phyloP scores from a whole-genome alignment of 2,888 invertebrate genomes.

The Spilarctia lutea region DNA sequence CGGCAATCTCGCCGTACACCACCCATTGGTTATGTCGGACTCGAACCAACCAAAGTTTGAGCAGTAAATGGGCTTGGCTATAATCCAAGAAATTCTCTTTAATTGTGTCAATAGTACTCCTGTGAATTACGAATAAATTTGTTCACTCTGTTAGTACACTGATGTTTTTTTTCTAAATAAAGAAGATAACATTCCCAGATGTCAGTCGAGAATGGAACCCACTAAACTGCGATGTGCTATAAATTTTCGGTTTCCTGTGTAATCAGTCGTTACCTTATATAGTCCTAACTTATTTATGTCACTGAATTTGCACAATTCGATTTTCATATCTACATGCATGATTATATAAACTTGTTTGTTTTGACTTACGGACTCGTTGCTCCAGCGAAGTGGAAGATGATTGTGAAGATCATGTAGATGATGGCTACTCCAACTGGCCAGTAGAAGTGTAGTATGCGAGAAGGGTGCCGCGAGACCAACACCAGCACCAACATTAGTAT shows the following conservation, averaged over 20 bases:
- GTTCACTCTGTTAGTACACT: not conserved
- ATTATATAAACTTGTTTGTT: not conserved
- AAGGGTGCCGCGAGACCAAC: conserved; percentile 90
- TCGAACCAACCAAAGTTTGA: not conserved
- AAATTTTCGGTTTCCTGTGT: no score
- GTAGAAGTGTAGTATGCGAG: conserved; percentile 85
- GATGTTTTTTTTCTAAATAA: not conserved
- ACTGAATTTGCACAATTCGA: no score
- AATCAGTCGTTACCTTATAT: no score
- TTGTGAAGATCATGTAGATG: conserved; percentile 89
- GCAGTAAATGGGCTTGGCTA: not conserved
- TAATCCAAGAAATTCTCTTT: not conserved
- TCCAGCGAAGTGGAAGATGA: conserved; percentile 90
- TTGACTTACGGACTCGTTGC: conserved; percentile 89
- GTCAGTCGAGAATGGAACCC: not conserved
- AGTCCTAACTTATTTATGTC: no score
- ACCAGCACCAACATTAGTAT: conserved; percentile 91
- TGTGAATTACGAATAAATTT: not conserved
- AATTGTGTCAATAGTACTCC: not conserved
- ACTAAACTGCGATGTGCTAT: no score
- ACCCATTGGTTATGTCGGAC: no score
- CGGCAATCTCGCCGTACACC: no score
- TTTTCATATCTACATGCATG: not conserved
- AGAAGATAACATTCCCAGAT: not conserved
- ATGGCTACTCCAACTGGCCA: conserved; percentile 88